A percentile compares a stretch with the other conserved stretches of the same genome.
Conservation (phyloP, 64 coral and sea anemone genomes). For the Dendronephthya gigantea region DNA sequence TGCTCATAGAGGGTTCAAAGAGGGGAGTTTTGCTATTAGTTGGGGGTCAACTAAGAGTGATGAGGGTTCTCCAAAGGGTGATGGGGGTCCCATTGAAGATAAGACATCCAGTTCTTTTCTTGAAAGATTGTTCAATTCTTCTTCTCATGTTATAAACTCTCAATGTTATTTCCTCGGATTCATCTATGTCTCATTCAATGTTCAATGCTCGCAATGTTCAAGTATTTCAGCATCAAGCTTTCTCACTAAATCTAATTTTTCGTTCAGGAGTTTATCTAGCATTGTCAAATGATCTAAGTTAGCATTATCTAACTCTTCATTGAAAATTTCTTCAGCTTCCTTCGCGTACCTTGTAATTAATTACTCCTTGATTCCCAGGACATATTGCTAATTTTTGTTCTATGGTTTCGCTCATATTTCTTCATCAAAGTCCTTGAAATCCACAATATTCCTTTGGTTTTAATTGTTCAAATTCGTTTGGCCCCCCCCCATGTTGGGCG, state of each 20-base stretch:
- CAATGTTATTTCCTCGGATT: constrained; percentile 17
- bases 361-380: not conserved
- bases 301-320: not conserved
- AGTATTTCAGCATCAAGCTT: constrained; percentile 6
- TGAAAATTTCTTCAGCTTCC: not conserved
- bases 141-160: not conserved
- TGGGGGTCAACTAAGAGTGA: no score
- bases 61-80: no score
- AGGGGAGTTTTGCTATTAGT: no score
- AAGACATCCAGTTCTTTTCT: no score
- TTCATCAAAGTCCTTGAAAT: not conserved
- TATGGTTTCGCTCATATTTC: not conserved
- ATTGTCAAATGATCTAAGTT: not conserved
- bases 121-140: not conserved
- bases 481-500: not conserved
- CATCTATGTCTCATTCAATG: not conserved
- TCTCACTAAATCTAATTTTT: not conserved
- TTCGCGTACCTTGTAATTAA: not conserved
- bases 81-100: no score
- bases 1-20: no score
- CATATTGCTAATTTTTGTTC: not conserved
- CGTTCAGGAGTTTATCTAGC: not conserved
- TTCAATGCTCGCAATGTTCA: not conserved
- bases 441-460: not conserved
- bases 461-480: not conserved